These are phyloP conservation scores for Thoracochromis brauschi DNA, from an alignment of 2,113 vertebrate species.

Conservation along the genomic window DNA sequence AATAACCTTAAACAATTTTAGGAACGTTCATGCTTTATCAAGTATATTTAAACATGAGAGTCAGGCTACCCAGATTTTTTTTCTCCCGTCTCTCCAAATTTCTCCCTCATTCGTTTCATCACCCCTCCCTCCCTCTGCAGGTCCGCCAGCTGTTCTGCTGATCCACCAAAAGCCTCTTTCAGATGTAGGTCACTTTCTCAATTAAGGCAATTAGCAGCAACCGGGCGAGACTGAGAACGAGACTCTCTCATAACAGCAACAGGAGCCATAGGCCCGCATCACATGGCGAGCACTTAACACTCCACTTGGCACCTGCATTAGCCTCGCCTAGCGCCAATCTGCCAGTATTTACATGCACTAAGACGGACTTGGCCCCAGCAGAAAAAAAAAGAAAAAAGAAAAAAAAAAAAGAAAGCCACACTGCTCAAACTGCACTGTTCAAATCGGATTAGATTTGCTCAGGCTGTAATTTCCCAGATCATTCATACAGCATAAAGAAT, in stretches of 20 bases:
- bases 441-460: slow-evolving; percentile 19
- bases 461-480: slow-evolving; percentile 6
- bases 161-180: slow-evolving; percentile 27
- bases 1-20: not conserved
- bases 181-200: slow-evolving; percentile 64
- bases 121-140: not conserved
- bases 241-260: slow-evolving; percentile 49
- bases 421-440: slow-evolving; percentile 6
- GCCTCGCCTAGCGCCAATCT: slow-evolving; percentile 11
- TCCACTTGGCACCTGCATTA: slow-evolving; percentile 43
- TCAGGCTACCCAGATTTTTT: not conserved
- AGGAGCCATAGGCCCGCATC: slow-evolving; percentile 38
- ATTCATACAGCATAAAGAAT: slow-evolving; percentile 18
- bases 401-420: not conserved
- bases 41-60: not conserved
- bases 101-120: not conserved
- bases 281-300: slow-evolving; percentile 30
- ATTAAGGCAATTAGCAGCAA: slow-evolving; percentile 64
- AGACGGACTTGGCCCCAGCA: not conserved
- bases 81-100: not conserved
- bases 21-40: not conserved
- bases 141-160: slow-evolving; percentile 56
- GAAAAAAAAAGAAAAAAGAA: not conserved
- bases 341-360: slow-evolving; percentile 17
- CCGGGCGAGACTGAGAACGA: slow-evolving; percentile 17